These are phyloP conservation scores for Orussus abietinus DNA, from an alignment of 1,140 invertebrate genomes.

Conservation along the genomic window DNA sequence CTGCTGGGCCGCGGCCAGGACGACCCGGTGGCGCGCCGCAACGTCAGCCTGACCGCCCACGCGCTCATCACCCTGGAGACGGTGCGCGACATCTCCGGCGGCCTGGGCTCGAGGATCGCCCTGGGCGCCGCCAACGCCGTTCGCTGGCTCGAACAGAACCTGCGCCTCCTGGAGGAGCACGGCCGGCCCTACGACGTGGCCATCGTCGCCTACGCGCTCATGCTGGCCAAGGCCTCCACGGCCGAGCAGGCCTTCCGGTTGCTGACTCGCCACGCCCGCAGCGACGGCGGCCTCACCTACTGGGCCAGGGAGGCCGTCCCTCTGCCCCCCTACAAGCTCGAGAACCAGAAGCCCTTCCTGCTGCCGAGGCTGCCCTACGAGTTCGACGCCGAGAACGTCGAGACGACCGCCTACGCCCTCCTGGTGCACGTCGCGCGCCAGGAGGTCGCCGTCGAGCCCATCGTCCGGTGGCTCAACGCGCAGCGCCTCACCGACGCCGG, in stretches of 20 bases:
- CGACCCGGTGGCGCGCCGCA: conserved; percentile 61
- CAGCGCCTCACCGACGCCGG: conserved; percentile 89
- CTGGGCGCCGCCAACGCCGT: conserved; percentile 68
- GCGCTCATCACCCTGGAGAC: conserved; percentile 79
- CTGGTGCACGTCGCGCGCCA: conserved; percentile 81
- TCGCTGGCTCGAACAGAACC: conserved; percentile 79
- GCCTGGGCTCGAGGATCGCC: conserved; percentile 67
- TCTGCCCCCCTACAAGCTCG: conserved; percentile 73
- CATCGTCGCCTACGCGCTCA: conserved; percentile 82
- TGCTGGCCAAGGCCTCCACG: conserved; percentile 71
- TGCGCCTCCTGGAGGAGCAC: conserved; percentile 66
- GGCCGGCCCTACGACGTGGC: conserved; percentile 81
- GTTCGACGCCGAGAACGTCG: conserved; percentile 89
- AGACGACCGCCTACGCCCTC: conserved; percentile 89
- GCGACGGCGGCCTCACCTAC: conserved; percentile 75
- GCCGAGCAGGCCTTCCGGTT: conserved; percentile 80
- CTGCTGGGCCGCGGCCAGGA: conserved; percentile 55
- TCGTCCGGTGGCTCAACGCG: conserved; percentile 90
- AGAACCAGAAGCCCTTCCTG: conserved; percentile 87
- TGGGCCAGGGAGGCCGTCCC: conserved; percentile 79
- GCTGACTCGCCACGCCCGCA: conserved; percentile 61
- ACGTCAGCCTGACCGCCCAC: conserved; percentile 85
- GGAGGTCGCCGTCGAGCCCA: conserved; percentile 74
- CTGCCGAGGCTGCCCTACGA: conserved; percentile 81
- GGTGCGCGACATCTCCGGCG: conserved; percentile 78